Evolutionary conservation across 2,113 vertebrate species (phyloP).

Genomic region (Craseonycteris thonglongyai): DNA sequence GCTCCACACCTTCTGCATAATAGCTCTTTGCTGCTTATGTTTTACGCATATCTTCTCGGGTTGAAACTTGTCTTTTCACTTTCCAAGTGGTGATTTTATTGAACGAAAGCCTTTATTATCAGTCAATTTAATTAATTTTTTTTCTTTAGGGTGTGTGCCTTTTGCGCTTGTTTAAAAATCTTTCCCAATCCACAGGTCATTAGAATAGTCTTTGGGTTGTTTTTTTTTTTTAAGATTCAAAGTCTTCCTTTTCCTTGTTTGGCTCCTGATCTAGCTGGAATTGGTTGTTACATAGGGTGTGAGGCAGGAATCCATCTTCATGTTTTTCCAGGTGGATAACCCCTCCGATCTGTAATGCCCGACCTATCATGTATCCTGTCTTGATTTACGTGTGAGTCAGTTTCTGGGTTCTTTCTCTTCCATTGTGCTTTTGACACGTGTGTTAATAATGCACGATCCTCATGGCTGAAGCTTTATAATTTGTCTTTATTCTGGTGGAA

Average conservation of each 20-base stretch:
- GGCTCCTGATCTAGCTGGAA: background rate
- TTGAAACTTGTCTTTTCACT: background rate
- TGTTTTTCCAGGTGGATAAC: background rate
- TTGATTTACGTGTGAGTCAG: background rate
- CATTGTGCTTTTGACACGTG: background rate
- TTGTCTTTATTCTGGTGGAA: background rate
- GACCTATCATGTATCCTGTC: background rate
- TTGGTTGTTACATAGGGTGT: background rate
- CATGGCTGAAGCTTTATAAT: background rate
- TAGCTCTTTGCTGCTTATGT: background rate
- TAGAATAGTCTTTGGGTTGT: background rate
- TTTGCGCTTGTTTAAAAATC: background rate
- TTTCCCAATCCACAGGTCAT: background rate
- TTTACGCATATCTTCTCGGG: background rate
- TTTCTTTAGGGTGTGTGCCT: background rate
- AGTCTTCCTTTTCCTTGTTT: background rate
- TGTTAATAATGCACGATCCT: background rate
- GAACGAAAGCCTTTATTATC: background rate
- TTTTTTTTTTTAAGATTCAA: background rate
- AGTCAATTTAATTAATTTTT: background rate
- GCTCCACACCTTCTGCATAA: background rate
- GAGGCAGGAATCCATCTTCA: too few species aligned
- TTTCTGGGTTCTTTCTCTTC: background rate
- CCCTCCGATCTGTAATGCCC: background rate
- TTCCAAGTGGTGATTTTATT: background rate